These are phyloP conservation scores for Steinernema carpocapsae DNA, from an alignment of 2,888 invertebrate genomes.

Conservation along the genomic window DNA sequence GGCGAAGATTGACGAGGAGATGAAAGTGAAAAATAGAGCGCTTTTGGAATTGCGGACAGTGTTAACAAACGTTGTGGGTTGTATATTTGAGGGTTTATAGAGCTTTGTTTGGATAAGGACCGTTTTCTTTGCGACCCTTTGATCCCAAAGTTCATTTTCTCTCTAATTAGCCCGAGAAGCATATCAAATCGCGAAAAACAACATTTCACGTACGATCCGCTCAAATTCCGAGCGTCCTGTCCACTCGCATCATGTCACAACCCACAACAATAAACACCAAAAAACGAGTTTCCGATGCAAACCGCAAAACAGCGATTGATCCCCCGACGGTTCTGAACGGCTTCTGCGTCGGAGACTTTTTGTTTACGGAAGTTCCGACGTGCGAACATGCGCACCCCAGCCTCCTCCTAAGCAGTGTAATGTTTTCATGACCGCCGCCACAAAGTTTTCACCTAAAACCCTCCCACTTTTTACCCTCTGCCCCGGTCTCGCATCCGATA, in stretches of 20 bases:
- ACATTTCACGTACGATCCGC: neutral
- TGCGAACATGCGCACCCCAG: neutral
- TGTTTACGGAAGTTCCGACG: conserved; percentile 25
- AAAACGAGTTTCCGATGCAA: conserved; percentile 3
- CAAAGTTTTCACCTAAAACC: neutral
- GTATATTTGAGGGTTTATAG: too few species aligned
- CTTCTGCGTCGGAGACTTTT: neutral
- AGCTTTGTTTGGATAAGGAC: too few species aligned
- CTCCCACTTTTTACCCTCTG: neutral
- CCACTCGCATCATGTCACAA: neutral
- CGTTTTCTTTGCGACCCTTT: too few species aligned
- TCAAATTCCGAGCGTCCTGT: too few species aligned
- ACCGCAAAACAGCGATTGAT: neutral
- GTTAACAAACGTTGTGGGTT: too few species aligned
- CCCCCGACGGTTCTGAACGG: neutral
- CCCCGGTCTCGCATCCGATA: neutral
- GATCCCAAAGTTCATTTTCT: too few species aligned
- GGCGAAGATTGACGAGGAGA: too few species aligned
- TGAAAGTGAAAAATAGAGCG: too few species aligned
- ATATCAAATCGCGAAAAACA: too few species aligned
- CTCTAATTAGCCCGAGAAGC: too few species aligned
- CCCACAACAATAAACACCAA: conserved; percentile 7
- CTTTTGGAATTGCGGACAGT: too few species aligned
- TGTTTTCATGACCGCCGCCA: neutral
- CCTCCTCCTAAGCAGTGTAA: neutral